Conservation (phyloP, 2,113 vertebrate species). For the Choloepus hoffmanni region DNA sequence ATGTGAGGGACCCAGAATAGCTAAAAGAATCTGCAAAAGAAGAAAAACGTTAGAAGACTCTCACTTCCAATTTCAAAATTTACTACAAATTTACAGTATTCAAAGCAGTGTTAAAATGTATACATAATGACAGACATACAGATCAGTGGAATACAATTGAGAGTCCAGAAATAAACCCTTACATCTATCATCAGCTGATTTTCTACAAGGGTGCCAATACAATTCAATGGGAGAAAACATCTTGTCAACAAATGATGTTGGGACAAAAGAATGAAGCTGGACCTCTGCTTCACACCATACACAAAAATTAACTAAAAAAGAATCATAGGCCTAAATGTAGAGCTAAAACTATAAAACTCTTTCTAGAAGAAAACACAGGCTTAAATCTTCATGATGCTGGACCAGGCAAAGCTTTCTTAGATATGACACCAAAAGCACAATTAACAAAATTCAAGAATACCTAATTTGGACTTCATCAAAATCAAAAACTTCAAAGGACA, state of each 20-base stretch:
- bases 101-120: not conserved
- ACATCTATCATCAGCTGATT: not conserved
- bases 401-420: slow-evolving; percentile 27
- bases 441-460: not conserved
- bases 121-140: not conserved
- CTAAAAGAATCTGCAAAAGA: slow-evolving; percentile 10
- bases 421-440: not conserved
- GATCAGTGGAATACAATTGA: not conserved
- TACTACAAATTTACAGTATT: not conserved
- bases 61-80: slow-evolving; percentile 2
- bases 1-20: not conserved
- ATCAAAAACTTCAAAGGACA: slow-evolving; percentile 7
- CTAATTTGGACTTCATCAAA: not conserved
- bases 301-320: slow-evolving; percentile 45
- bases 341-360: slow-evolving; percentile 2
- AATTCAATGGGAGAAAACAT: not conserved
- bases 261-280: not conserved
- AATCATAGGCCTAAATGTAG: not conserved
- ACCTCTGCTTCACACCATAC: not conserved
- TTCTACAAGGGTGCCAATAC: not conserved
- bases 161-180: not conserved
- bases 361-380: not conserved
- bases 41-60: not conserved
- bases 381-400: not conserved
- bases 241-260: slow-evolving; percentile 18